These are phyloP conservation scores for Acleris literana DNA, from an alignment of 2,888 invertebrate species.

Conservation along the genomic window DNA sequence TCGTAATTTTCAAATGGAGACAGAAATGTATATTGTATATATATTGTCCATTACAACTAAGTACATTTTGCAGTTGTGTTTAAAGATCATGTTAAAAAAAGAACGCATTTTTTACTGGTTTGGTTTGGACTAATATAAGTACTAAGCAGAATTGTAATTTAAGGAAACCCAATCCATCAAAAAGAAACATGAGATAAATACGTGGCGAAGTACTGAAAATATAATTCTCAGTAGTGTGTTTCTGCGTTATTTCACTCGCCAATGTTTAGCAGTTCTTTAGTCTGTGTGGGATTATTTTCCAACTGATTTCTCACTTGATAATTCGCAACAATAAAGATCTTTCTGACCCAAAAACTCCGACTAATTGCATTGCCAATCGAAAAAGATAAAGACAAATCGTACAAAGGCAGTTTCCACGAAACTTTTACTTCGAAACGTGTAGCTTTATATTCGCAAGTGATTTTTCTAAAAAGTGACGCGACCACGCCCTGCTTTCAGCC, in stretches of 20 bases:
- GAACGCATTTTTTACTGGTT: too few species aligned
- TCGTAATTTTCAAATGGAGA: too few species aligned
- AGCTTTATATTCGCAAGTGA: conserved; percentile 19
- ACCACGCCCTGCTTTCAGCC: conserved; percentile 32
- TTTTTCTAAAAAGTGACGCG: conserved; percentile 37
- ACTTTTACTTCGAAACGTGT: conserved; percentile 6
- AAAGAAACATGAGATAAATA: too few species aligned
- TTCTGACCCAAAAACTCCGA: conserved; percentile 28
- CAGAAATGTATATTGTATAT: too few species aligned
- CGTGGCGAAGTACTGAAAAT: too few species aligned
- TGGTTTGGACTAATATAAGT: too few species aligned
- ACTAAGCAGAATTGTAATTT: too few species aligned
- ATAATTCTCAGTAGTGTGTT: background rate
- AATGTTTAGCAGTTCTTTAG: background rate
- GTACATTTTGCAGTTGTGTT: too few species aligned
- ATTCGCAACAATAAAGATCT: conserved; percentile 28
- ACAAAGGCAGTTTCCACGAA: conserved; percentile 23
- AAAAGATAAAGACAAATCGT: conserved; percentile 30
- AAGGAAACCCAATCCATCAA: too few species aligned
- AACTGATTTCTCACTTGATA: conserved; percentile 33
- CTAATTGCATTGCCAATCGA: conserved; percentile 30
- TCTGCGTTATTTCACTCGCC: background rate
- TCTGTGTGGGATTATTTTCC: conserved; percentile 15
- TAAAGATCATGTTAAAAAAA: too few species aligned
- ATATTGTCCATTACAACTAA: too few species aligned